A percentile compares a stretch with the other conserved stretches of the same genome.
Conservation (phyloP, 2,113 vertebrate species). For the Pomatostomus ruficeps region DNA sequence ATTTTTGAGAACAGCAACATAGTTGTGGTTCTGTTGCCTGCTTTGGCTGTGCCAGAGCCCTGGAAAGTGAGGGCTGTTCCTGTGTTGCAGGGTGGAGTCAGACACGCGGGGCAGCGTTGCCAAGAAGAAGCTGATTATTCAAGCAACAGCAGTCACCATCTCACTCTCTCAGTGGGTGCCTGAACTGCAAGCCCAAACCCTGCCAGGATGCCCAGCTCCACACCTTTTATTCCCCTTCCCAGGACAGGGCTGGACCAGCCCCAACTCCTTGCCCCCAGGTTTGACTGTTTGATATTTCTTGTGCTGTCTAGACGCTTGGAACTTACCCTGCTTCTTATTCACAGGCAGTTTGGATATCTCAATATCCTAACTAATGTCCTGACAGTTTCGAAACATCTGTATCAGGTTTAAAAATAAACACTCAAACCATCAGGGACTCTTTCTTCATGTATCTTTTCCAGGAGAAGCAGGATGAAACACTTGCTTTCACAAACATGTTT, state of each 20-base stretch:
- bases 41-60: neutral
- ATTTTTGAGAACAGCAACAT: neutral
- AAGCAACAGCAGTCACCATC: neutral
- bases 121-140: neutral
- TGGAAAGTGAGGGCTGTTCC: neutral
- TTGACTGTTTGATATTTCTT: neutral
- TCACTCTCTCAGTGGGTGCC: neutral
- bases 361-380: neutral
- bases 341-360: neutral
- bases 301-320: neutral
- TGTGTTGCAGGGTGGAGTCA: neutral
- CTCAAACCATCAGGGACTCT: neutral
- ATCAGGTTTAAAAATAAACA: neutral
- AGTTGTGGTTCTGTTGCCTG: neutral
- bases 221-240: neutral
- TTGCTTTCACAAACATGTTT: neutral
- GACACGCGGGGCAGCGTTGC: neutral
- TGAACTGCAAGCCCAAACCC: neutral
- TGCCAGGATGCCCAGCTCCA: neutral
- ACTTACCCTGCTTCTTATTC: neutral
- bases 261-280: rapidly evolving
- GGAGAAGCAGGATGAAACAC: neutral
- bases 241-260: neutral
- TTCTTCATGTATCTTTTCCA: neutral
- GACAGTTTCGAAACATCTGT: neutral